Percentiles rank a stretch among this genome's conserved stretches.
Evolutionary conservation across 2,113 vertebrate genomes (phyloP).

Genomic region (Aleadryas rufinucha): DNA sequence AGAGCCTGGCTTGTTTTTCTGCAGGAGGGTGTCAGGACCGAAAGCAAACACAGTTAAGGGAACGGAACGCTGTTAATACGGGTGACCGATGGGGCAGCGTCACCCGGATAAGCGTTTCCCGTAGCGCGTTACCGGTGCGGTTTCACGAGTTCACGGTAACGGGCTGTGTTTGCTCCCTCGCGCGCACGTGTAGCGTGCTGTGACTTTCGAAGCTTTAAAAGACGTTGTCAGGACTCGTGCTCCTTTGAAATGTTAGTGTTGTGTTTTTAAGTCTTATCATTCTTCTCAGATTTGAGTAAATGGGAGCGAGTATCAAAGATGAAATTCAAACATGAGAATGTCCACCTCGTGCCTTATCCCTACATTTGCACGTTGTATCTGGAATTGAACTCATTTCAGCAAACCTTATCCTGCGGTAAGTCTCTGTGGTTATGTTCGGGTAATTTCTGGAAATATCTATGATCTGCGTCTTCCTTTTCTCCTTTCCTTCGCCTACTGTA

Average conservation of each 20-base stretch:
- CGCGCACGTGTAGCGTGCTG: rapidly evolving
- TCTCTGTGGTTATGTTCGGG: neutral
- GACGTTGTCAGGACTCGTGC: neutral
- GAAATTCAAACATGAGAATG: slow-evolving; percentile 1
- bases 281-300: slow-evolving; percentile 2
- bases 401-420: neutral
- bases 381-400: neutral
- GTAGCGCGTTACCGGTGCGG: neutral
- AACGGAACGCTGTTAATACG: neutral
- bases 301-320: slow-evolving; percentile 30
- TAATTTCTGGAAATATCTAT: neutral
- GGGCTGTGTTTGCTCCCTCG: neutral
- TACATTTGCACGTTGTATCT: slow-evolving; percentile 20
- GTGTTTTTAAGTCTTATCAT: neutral
- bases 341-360: slow-evolving; percentile 1
- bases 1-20: neutral
- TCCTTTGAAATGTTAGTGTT: neutral
- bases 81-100: neutral
- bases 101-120: neutral
- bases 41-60: neutral
- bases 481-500: neutral
- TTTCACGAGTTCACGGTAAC: neutral
- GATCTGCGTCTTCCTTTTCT: neutral
- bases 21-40: neutral
- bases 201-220: neutral